Percentiles rank a stretch among this genome's conserved stretches.
Conservation (phyloP, 2,113 vertebrate genomes). For the Engystomops pustulosus region DNA sequence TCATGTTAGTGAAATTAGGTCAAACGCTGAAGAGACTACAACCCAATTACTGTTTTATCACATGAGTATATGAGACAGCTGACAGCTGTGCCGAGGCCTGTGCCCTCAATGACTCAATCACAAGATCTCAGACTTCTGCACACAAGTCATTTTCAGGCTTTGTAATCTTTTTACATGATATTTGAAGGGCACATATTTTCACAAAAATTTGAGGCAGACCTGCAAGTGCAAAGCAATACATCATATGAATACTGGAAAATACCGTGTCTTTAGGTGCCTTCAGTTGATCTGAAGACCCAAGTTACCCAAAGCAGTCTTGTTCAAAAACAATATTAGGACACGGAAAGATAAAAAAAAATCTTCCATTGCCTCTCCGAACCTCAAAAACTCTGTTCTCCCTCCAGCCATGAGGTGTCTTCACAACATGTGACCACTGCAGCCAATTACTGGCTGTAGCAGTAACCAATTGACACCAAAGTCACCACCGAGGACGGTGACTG, state of each 20-base stretch:
- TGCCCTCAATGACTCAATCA: neutral
- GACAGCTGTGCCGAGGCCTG: neutral
- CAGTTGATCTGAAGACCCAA: neutral
- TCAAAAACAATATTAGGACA: too few species aligned
- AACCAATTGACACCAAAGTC: too few species aligned
- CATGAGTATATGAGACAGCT: neutral
- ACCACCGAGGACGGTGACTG: too few species aligned
- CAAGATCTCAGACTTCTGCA: neutral
- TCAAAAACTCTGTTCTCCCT: too few species aligned
- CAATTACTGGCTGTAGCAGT: too few species aligned
- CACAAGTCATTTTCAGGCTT: neutral
- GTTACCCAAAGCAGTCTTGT: neutral
- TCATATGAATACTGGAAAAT: neutral
- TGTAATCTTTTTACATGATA: neutral
- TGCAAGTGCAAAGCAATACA: neutral
- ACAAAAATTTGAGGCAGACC: neutral
- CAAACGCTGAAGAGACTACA: conserved; percentile 26
- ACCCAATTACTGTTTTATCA: neutral
- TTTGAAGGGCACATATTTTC: neutral
- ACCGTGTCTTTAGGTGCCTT: neutral
- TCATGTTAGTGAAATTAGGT: conserved; percentile 27
- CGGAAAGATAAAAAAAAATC: too few species aligned
- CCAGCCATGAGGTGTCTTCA: too few species aligned
- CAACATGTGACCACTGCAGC: too few species aligned
- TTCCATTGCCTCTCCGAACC: too few species aligned